Base-by-base conservation (phyloP, 2,888 invertebrate genomes). In the Lypha dubia region DNA sequence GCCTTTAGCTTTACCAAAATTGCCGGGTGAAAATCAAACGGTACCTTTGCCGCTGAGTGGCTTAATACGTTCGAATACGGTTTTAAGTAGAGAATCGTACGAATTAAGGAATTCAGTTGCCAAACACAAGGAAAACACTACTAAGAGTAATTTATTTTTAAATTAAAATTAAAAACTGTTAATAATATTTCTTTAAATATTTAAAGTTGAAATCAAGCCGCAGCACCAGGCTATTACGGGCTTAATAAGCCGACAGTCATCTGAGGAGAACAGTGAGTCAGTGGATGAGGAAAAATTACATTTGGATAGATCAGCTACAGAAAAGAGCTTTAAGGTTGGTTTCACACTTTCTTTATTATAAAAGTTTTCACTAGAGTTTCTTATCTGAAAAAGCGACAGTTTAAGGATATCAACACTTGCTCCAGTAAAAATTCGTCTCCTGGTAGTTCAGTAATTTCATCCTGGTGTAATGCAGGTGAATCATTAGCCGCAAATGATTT, bases 201-300 rank as follows among this genome's bases (percentile, higher is more conserved):
- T 62, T 56, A 13, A 17, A 81, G 85, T 32, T 35, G 68, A 73
- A 65, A 11, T 3, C 0, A 71, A 83, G 20, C 73, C 73, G 0
- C 79, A 49, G 7, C 65, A 67, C 7, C 74, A 24, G 58, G 28
- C 17, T 4, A 11, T 79, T 11, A 60, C 58, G 1, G 63, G 74
- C 22, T 71, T 79, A 20, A 79, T 86, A 4, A 70, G 58, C 1
- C 76, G 87, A 15, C 86, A 86, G 22, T 84, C 88, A 22, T 90
- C 90, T 1, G 90, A 90, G 20, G 90, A 93, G 85, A 77, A 81
- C 17, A 93, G 93, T 87, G 93, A 93, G 71, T 93, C 94, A 75
- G 89, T 93, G 89, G 93, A 95, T 92, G 94, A 96, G 93, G 94
- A 94, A 93, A 93, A 96, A 93, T 93, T 94, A 88, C 94, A 94